Percentiles rank a stretch among this genome's conserved stretches.
Conservation (phyloP, 2,797 vertebrate species). For the Brachymystax lenok region DNA sequence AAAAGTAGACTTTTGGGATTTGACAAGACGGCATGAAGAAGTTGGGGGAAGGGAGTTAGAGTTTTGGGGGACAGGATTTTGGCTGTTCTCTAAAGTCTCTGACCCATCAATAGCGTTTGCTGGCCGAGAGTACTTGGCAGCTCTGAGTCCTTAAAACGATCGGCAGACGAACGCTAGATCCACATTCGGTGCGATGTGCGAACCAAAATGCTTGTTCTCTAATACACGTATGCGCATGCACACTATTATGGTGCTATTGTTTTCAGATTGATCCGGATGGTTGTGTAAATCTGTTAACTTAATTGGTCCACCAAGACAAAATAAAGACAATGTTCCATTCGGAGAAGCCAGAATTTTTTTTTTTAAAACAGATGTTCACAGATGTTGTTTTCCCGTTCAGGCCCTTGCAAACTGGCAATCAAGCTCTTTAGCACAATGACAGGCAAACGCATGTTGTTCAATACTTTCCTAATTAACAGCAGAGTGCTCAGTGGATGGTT, state of each 20-base stretch:
- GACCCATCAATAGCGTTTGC: too few relatives aligned
- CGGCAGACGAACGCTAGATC: too few relatives aligned
- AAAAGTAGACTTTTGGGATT: conserved; percentile 63
- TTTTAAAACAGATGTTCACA: conserved; percentile 75
- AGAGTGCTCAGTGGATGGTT: conserved; percentile 49
- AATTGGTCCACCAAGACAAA: conserved; percentile 74
- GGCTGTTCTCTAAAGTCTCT: conserved; percentile 31
- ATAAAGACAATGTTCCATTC: conserved; percentile 73
- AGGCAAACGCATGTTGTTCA: conserved; percentile 53
- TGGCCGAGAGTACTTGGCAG: too few relatives aligned
- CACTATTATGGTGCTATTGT: conserved; percentile 56
- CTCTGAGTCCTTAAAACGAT: too few relatives aligned
- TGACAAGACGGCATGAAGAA: conserved; percentile 57
- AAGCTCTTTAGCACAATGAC: conserved; percentile 63
- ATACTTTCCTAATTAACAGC: conserved; percentile 60
- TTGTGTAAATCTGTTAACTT: conserved; percentile 70
- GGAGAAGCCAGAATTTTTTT: conserved; percentile 57
- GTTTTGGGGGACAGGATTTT: conserved; percentile 56
- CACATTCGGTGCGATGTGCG: too few relatives aligned
- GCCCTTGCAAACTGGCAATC: conserved; percentile 61
- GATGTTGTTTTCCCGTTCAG: conserved; percentile 64
- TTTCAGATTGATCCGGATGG: conserved; percentile 70
- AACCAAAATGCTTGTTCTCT: neutral
- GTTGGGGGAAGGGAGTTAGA: conserved; percentile 9
- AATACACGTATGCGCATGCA: conserved; percentile 27